A percentile compares a stretch with the other conserved stretches of the same genome.
Evolutionary conservation across 2,113 vertebrate species (phyloP).

Genomic region (Hydrolagus affinis): DNA sequence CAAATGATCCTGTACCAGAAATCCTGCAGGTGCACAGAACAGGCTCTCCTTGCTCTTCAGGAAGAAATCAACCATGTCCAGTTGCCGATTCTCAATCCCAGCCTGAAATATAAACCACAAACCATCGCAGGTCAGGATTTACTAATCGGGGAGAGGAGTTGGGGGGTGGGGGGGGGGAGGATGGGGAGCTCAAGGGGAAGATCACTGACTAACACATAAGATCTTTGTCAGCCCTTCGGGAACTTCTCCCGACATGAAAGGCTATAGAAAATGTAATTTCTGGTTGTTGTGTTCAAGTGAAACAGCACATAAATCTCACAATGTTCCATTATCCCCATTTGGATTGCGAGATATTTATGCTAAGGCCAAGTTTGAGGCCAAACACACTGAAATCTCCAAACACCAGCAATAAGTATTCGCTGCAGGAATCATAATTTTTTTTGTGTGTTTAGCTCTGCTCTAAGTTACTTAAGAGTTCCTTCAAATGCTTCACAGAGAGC

Average conservation of each 20-base stretch:
- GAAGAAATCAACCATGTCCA: slow-evolving; percentile 91
- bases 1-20: slow-evolving; percentile 44
- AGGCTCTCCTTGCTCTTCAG: slow-evolving; percentile 88
- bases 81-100: slow-evolving; percentile 84
- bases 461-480: background rate
- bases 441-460: background rate
- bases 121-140: too few species aligned
- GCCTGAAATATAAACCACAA: slow-evolving; percentile 54
- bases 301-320: too few species aligned
- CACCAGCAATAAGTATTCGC: background rate
- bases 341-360: too few species aligned
- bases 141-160: too few species aligned
- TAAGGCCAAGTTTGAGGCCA: background rate
- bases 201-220: too few species aligned
- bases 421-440: background rate
- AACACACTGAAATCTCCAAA: background rate
- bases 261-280: too few species aligned
- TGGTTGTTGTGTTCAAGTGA: too few species aligned
- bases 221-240: too few species aligned
- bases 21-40: slow-evolving; percentile 48
- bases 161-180: too few species aligned
- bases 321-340: too few species aligned
- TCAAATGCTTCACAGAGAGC: background rate
- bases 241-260: too few species aligned
- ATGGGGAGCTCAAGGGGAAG: too few species aligned